Evolutionary conservation across 2,888 invertebrate species (phyloP).

Genomic region (Lissonota sp.): DNA sequence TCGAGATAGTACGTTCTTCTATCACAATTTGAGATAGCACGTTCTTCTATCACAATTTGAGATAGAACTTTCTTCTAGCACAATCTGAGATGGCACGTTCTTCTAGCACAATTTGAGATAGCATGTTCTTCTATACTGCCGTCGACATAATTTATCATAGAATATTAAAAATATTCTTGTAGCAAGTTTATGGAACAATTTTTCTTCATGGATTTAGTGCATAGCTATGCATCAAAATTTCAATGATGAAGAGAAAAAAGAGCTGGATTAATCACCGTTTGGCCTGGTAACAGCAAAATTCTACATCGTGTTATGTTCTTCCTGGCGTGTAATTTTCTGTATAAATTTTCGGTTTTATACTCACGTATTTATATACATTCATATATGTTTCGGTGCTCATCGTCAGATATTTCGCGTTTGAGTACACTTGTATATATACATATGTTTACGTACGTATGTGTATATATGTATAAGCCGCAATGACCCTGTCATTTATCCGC

Average conservation of each 20-base stretch:
- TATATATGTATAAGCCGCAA: slow-evolving; percentile 37
- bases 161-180: no score
- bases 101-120: no score
- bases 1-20: no score
- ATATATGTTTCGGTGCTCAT: not conserved
- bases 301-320: not conserved
- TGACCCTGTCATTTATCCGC: slow-evolving; percentile 52
- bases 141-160: no score
- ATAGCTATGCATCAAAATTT: not conserved
- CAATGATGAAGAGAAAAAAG: not conserved
- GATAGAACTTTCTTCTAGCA: no score
- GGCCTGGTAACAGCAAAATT: not conserved
- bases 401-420: no score
- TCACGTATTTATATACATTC: not conserved
- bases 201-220: not conserved
- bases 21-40: no score
- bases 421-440: not conserved
- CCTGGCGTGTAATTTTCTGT: not conserved
- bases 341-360: not conserved
- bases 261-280: not conserved
- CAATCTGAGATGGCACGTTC: no score
- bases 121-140: no score
- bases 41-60: no score
- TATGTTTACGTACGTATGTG: not conserved
- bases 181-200: no score